These are phyloP conservation scores for Penaeus monodon DNA, from an alignment of 2,888 invertebrate species.

Conservation along the genomic window DNA sequence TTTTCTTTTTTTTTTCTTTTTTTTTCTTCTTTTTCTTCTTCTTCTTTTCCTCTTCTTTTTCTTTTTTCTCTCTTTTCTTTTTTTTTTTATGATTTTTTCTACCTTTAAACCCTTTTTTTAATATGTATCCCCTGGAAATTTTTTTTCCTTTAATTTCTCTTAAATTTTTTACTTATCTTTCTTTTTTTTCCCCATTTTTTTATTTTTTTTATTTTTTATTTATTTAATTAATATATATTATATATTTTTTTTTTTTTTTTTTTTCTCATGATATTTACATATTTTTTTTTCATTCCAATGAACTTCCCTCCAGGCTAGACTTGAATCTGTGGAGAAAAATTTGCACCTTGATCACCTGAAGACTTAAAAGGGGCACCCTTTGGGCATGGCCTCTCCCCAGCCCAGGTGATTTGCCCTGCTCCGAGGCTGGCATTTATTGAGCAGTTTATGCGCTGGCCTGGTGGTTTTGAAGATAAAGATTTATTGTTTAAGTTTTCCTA, in stretches of 20 bases:
- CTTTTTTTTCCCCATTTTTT: background rate
- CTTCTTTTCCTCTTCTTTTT: no score
- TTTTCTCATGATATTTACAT: no score
- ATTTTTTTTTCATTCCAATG: no score
- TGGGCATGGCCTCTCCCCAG: slow-evolving; percentile 88
- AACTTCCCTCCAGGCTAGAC: slow-evolving; percentile 75
- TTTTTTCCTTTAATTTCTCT: background rate
- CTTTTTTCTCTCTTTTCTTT: no score
- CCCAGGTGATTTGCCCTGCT: slow-evolving; percentile 72
- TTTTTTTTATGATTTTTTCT: background rate
- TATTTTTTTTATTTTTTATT: no score
- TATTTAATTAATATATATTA: no score
- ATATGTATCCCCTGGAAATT: background rate
- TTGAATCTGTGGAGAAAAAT: slow-evolving; percentile 76
- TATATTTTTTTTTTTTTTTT: no score
- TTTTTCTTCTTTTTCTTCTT: no score
- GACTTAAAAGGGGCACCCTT: slow-evolving; percentile 87
- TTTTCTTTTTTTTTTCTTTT: no score
- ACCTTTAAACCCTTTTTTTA: background rate
- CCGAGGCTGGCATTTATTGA: no score
- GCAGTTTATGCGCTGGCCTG: background rate
- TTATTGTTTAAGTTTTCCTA: no score
- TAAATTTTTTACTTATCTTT: background rate
- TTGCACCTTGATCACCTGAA: slow-evolving; percentile 82
- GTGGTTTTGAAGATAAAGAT: background rate